Evolutionary conservation across 2,888 invertebrate genomes (phyloP), one percentile per base, ranked within the genome.

Genomic region (Eubasilissa splendida): DNA sequence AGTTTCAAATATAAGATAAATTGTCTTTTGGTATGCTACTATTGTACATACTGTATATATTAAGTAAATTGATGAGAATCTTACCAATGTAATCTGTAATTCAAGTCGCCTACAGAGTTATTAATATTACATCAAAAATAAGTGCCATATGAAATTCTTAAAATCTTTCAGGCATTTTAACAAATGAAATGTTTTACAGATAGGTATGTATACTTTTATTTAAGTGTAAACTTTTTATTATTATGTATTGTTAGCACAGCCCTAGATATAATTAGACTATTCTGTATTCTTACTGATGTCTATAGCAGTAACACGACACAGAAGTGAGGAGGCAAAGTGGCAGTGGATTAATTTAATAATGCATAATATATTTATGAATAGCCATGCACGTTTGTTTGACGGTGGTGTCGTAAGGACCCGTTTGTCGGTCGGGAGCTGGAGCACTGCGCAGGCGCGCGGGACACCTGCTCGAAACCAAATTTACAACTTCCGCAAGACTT

Each of bases 401-500:
- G 63, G 63, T 63, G 63, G 63, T 42, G 63, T 31, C 33, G 9
- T 9, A 22, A 22, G 31, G 14, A 11, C 71, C 71, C 14, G 54
- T 14, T 11, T 53, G 53, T 52, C 53, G 22, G 10, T 11, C 10
- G 71, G 71, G 11, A 11, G n/a, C 4, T 14, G 2, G 68, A 2
- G n/a, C 1, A 12, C 4, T 42, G 56, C 22, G 52, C 52, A 1
- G 63, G 53, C 4, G 54, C 31, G 53, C 53, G 31, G 9, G 63
- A 42, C 80, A 80, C 76, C 80, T 80, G 80, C 80, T 58, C 50
- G 76, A 5, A 33, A 80, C 42, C 80, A 74, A 82, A 83, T 83
- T 83, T 83, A 83, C 77, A 83, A 83, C 83, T 83, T 83, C 83
- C 83, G 83, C 70, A 80, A 56, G 73, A 11, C 42, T 42, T 22